Conservation (phyloP, 2,888 invertebrate species). For the Chironomus tentans region DNA sequence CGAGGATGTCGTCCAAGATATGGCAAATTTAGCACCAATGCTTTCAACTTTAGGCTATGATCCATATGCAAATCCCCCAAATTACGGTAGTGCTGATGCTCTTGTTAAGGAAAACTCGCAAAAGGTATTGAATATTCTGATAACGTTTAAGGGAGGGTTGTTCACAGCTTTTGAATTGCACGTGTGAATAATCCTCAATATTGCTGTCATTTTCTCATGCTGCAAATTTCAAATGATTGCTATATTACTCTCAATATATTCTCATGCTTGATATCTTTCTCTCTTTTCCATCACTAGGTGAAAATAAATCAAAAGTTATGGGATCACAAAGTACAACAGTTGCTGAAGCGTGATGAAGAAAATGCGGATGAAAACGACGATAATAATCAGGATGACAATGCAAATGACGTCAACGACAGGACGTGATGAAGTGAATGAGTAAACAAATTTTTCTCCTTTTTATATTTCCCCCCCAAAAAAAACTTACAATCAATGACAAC, state of each 20-base stretch:
- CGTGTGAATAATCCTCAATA: background rate
- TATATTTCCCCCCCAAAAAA: background rate
- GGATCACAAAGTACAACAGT: conserved; percentile 42
- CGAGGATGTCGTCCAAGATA: conserved; percentile 82
- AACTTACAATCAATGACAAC: no score
- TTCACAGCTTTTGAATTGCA: background rate
- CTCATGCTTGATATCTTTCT: background rate
- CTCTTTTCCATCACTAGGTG: conserved; percentile 33
- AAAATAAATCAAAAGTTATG: conserved; percentile 42
- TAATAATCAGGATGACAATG: conserved; percentile 27
- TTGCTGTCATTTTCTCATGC: background rate
- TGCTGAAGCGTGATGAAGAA: conserved; percentile 35
- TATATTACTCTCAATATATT: no score
- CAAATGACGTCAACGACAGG: conserved; percentile 11
- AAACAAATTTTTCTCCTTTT: conserved; percentile 1
- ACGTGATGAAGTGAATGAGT: conserved; percentile 24
- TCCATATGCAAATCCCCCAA: conserved; percentile 91
- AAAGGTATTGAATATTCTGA: conserved; percentile 34
- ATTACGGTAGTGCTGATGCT: conserved; percentile 78
- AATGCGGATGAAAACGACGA: conserved; percentile 35
- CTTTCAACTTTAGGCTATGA: conserved; percentile 86
- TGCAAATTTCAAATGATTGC: no score
- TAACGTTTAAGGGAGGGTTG: background rate
- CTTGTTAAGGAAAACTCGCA: conserved; percentile 60
- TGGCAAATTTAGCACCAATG: conserved; percentile 93